Percentiles rank a stretch among this genome's conserved stretches.
These are phyloP conservation scores for Stichopus horrens DNA, from an alignment of 53 echinoderm and acorn worm species.

Conservation along the genomic window DNA sequence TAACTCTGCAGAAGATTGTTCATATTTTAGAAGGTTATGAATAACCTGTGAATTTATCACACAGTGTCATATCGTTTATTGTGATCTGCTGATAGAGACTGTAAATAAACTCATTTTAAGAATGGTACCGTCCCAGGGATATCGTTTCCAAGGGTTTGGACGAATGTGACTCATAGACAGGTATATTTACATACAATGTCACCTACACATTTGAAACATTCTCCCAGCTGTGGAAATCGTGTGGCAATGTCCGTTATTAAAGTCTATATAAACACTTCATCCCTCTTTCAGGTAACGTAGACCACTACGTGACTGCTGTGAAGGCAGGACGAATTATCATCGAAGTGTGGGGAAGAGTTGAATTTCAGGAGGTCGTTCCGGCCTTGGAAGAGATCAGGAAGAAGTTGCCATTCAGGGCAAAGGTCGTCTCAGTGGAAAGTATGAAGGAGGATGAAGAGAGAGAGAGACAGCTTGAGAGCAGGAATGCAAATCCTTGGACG, in stretches of 20 bases:
- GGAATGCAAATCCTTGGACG: conserved; percentile 88
- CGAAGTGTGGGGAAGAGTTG: conserved; percentile 73
- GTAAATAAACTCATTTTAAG: no score
- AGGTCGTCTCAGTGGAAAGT: conserved; percentile 64
- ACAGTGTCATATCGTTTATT: no score
- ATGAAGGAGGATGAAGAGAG: conserved; percentile 50
- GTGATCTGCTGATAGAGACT: no score
- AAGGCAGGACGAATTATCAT: conserved; percentile 72
- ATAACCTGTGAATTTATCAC: no score
- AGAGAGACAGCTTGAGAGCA: conserved; percentile 20
- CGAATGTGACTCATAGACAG: no score
- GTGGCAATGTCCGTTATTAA: not conserved
- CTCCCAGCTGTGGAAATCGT: not conserved
- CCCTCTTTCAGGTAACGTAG: conserved; percentile 62
- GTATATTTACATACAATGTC: no score
- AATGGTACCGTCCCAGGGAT: not conserved
- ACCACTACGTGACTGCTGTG: conserved; percentile 93
- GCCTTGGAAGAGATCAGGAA: conserved; percentile 69
- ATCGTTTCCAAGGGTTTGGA: not conserved
- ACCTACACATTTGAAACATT: no score
- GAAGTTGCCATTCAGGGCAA: conserved; percentile 84
- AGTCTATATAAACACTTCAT: not conserved
- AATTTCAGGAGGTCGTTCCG: conserved; percentile 67
- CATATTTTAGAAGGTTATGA: no score
- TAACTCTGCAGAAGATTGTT: no score